Evolutionary conservation across 2,888 invertebrate genomes (phyloP), one percentile per base, ranked within the genome.

Genomic region (Phengaris arion): DNA sequence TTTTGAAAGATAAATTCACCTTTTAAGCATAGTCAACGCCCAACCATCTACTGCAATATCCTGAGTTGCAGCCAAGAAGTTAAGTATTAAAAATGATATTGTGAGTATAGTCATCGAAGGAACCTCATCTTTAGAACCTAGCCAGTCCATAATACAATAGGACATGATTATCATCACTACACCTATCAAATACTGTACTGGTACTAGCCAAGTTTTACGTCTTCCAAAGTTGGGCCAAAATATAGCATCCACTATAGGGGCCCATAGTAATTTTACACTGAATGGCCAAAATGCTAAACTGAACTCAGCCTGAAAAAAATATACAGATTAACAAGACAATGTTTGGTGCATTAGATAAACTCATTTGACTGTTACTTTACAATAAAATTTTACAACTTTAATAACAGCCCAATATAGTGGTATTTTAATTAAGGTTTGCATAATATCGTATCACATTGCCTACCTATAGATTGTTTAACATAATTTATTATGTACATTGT

Each of bases 1-100:
- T 68, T 69, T 35, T 55, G 51, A 13, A 70, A 73, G 48, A 48
- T 73, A 64, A 45, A 64, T 59, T 79, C 85, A 98, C 96, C 98
- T 97, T 84, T 98, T 97, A 2, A 99, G 94, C 98, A 99, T 99
- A 0, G 99, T 99, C 12, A 99, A 94, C 0, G 99, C 99, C 99
- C 99, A 99, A 45, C 99, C 99, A 93, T 99, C 99, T 0, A 99
- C 99, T 15, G 99, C 99, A 84, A 99, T 99, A 89, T 99, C 99
- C 93, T 99, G 99, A 2, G 99, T 99, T 2, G 99, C 99, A 6
- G 99, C 99, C 82, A 99, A 94, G 85, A 99, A 99, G 85, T 99
- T 99, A 4, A 99, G 94, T 76, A 96, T 94, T 86, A 99, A 97
- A 91, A 99, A 99, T 77, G 98, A 94, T 13, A 95, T 84, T 0